Base-by-base conservation (phyloP, 2,797 vertebrate species). In the Ctenochaetus hawaiiensis region DNA sequence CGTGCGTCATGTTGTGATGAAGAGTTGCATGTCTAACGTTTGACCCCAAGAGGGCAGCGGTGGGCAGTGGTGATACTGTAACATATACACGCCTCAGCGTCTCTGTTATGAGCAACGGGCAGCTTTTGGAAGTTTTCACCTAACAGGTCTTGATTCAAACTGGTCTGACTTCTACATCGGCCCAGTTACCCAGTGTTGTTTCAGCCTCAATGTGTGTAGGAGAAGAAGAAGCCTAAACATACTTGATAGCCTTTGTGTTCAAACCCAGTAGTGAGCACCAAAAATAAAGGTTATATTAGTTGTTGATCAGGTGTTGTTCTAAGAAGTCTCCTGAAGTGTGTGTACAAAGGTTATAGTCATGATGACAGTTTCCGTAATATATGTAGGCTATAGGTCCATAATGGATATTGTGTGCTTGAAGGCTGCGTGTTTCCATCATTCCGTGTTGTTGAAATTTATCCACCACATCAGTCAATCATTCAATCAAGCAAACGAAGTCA, bases 21-120 rank as follows among this genome's bases (percentile, higher is more conserved):
- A 39, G 20, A 26, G 13, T 17, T 41, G 17, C 11, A 23, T 34
- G 11, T 56, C 14, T 41, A 34, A 18, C 17, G 16, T 2, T 54
- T 26, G 30, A 72, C 81, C 89, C 79, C 66, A 26, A 85, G 90
- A 75, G 83, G 1, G 84, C 82, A 85, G 82, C 72, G 77, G 67
- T 59, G 69, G 22, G n/a, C 67, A 71, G 59, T 6, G 0, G 2
- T 43, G 23, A 60, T 0, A 49, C 49, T 49, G 22, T 62, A 45
- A 17, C 60, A 11, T 1, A 12, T 20, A 8, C 3, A 13, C 1
- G 13, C 34, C 23, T 26, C 23, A 65, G 11, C 11, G 10, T 57
- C n/a, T 30, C 22, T 22, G 26, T 6, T 30, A 16, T n/a, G 17
- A n/a, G 6, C 43, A 64, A 4, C 7, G 26, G 5, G 11, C 44